A percentile compares a stretch with the other conserved stretches of the same genome.
phyloP scores from a whole-genome alignment of 92 coral and sea anemone genomes.

The Umimayanthus kanabou region DNA sequence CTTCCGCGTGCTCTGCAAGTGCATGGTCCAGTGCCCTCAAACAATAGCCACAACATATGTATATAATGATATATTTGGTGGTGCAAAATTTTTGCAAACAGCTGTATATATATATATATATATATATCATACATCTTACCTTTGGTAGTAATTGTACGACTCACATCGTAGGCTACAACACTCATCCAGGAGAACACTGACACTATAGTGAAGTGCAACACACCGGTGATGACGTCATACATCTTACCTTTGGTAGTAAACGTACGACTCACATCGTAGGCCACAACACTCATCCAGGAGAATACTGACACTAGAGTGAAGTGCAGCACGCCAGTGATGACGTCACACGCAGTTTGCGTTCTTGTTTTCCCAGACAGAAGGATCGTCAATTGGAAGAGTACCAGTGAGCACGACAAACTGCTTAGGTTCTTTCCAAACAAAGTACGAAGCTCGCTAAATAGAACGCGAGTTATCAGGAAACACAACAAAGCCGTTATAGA shows the following conservation, averaged over 20 bases:
- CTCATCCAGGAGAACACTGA: constrained; percentile 4
- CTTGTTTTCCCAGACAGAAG: background rate
- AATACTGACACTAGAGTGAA: background rate
- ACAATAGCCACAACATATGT: too few species aligned
- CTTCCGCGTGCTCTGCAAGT: too few species aligned
- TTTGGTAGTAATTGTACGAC: background rate
- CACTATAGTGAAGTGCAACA: background rate
- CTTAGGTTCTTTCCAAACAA: background rate
- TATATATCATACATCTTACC: background rate
- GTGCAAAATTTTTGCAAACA: too few species aligned
- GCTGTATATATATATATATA: too few species aligned
- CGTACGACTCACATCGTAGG: background rate
- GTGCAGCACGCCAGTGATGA: constrained; percentile 11
- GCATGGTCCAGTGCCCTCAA: too few species aligned
- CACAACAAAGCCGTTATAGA: background rate
- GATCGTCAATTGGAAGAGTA: background rate
- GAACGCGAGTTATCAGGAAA: background rate
- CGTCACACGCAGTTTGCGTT: background rate
- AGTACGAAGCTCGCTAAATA: background rate
- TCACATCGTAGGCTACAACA: background rate
- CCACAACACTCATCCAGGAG: constrained; percentile 17
- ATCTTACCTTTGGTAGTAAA: background rate
- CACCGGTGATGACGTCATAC: background rate
- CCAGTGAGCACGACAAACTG: background rate
- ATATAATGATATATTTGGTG: too few species aligned